Conservation (phyloP, 1,140 invertebrate species). For the Druon quercuslanigerum region DNA sequence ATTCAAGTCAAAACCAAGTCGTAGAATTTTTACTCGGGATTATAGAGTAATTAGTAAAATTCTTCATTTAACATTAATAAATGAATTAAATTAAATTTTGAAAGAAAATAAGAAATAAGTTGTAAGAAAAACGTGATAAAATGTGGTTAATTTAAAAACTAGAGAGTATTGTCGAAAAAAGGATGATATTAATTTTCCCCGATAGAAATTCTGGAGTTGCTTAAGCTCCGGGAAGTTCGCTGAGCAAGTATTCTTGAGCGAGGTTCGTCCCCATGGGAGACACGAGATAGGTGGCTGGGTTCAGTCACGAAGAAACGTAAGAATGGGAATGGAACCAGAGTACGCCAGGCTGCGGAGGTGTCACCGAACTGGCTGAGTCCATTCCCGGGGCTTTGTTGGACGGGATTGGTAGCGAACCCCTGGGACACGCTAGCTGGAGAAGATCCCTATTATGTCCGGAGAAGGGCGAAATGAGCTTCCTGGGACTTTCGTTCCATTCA, state of each 20-base stretch:
- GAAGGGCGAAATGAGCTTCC: constrained; percentile 59
- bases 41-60: too few relatives aligned
- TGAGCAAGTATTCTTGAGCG: constrained; percentile 37
- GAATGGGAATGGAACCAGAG: constrained; percentile 41
- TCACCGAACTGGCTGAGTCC: constrained; percentile 54
- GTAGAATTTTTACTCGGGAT: too few relatives aligned
- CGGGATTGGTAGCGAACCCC: constrained; percentile 59
- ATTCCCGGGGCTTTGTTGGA: constrained; percentile 60
- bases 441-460: constrained; percentile 62
- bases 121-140: neutral
- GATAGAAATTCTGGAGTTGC: constrained; percentile 4
- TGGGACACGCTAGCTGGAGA: constrained; percentile 53
- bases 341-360: constrained; percentile 42
- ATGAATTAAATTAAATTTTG: too few relatives aligned
- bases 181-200: constrained; percentile 28
- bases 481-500: constrained; percentile 55
- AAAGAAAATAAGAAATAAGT: too few relatives aligned
- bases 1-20: too few relatives aligned
- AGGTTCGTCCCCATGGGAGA: neutral
- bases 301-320: constrained; percentile 42
- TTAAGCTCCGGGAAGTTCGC: constrained; percentile 27
- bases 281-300: constrained; percentile 30
- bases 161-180: neutral
- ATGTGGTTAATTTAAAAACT: neutral
- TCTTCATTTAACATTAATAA: too few relatives aligned